Percentiles rank a stretch among this genome's conserved stretches.
These are phyloP conservation scores for Phoenicopterus ruber DNA, from an alignment of 2,113 vertebrate genomes.

Conservation along the genomic window DNA sequence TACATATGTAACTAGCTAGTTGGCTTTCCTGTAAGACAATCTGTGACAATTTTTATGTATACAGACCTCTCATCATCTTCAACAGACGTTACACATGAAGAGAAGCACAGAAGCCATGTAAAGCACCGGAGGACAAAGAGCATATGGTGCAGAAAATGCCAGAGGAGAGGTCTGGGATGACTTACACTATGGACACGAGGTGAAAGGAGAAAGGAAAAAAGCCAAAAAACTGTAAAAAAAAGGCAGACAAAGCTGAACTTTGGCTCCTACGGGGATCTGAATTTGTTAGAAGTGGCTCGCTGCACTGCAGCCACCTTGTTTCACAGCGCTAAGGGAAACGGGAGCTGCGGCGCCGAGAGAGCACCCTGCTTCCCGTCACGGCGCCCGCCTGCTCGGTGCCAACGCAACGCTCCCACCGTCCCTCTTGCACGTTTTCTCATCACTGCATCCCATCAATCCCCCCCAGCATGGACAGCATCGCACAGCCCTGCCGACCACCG, in stretches of 20 bases:
- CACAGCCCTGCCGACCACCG: accelerated
- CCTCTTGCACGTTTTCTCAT: accelerated
- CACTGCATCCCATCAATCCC: accelerated
- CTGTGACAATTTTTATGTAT: neutral
- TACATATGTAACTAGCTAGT: neutral
- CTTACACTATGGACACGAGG: neutral
- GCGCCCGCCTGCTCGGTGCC: accelerated
- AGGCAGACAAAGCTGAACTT: neutral
- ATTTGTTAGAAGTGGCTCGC: neutral
- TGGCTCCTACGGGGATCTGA: neutral
- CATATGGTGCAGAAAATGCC: neutral
- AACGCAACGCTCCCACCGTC: accelerated
- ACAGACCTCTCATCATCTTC: neutral
- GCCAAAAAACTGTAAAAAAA: neutral
- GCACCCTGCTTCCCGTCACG: accelerated
- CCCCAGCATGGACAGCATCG: accelerated
- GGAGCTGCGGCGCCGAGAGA: neutral
- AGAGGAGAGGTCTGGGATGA: neutral
- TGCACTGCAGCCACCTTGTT: neutral
- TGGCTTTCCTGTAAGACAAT: neutral
- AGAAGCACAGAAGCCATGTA: neutral
- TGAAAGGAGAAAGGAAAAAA: neutral
- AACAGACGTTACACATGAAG: neutral
- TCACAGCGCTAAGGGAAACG: neutral
- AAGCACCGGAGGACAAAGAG: neutral